A percentile compares a stretch with the other conserved stretches of the same genome.
Conservation (phyloP, 2,888 invertebrate species). For the Thumatha senex region DNA sequence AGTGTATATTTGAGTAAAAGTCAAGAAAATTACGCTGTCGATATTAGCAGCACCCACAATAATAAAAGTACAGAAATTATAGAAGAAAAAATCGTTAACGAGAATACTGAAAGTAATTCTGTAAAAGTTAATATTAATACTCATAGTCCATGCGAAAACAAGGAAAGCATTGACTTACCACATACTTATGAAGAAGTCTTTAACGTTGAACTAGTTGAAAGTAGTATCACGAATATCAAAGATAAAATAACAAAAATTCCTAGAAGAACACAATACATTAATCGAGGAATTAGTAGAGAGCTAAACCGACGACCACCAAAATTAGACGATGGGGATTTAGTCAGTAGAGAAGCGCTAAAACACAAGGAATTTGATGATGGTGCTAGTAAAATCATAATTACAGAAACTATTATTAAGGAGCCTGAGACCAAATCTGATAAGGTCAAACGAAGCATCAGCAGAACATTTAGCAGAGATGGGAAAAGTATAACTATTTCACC, state of each 20-base stretch:
- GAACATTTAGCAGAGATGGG: slow-evolving; percentile 12
- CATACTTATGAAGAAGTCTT: slow-evolving; percentile 8
- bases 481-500: slow-evolving; percentile 17
- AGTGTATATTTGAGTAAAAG: slow-evolving; percentile 13
- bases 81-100: slow-evolving; percentile 1
- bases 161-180: no score
- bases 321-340: slow-evolving; percentile 7
- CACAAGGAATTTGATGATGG: slow-evolving; percentile 7
- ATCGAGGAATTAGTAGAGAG: slow-evolving; percentile 24
- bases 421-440: slow-evolving; percentile 12
- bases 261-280: slow-evolving; percentile 23
- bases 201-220: slow-evolving; percentile 5
- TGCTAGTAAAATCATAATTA: background rate
- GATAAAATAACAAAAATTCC: slow-evolving; percentile 18
- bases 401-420: slow-evolving; percentile 1
- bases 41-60: background rate
- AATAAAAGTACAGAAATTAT: slow-evolving; percentile 4
- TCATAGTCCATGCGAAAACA: no score
- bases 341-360: slow-evolving; percentile 3
- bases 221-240: slow-evolving; percentile 6
- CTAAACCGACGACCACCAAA: slow-evolving; percentile 9
- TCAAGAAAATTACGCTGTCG: slow-evolving; percentile 6
- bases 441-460: slow-evolving; percentile 8
- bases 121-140: slow-evolving; percentile 13
- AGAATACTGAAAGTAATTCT: slow-evolving; percentile 11